Base-by-base conservation (phyloP, 1,140 invertebrate species). In the Eulimnadia texana region DNA sequence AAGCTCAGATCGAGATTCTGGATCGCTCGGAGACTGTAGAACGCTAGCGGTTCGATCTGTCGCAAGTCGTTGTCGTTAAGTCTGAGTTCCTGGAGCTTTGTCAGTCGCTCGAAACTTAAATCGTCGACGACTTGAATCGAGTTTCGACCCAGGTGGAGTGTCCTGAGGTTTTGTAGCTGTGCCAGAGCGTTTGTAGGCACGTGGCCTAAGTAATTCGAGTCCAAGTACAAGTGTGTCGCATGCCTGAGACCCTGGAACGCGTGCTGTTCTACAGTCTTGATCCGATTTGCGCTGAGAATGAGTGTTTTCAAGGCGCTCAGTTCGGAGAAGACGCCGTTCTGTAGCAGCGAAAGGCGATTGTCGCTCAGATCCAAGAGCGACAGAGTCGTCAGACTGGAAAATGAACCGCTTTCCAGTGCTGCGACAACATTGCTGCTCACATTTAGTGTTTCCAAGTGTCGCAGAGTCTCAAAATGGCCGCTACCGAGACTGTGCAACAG, bases 401-500 rank as follows among this genome's bases (percentile, higher is more conserved):
- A 83, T 10, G 1, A 85, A 81, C 61, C 84, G 83, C 11, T 51
- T 20, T 66, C 85, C 86, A 57, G 2, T 3, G 42, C 90, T 68
- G 50, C 74, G 3, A 90, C 79, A 24, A 77, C 73, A 73, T 91
- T 92, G 53, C 80, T 76, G 69, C 85, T 89, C 16, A 88, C 74
- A 71, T 90, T 90, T 1, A 93, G 74, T 22, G 77, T 77, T 19
- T 80, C 75, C 66, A 93, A 76, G 49, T 80, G 79, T 20, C 76
- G 75, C 65, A 90, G 87, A 51, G 79, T 79, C 63, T 84, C 80
- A 67, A 93, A 93, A 70, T 90, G 90, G 64, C 81, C 80, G 63
- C 79, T 79, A 64, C 86, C 87, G 60, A 92, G 71, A 13, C 82
- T 82, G 69, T 81, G 79, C 16, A 72, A 53, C 9, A 64, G 58